Percentiles rank a stretch among this genome's conserved stretches.
Conservation (phyloP, 2,797 vertebrate genomes). For the Falco cherrug region DNA sequence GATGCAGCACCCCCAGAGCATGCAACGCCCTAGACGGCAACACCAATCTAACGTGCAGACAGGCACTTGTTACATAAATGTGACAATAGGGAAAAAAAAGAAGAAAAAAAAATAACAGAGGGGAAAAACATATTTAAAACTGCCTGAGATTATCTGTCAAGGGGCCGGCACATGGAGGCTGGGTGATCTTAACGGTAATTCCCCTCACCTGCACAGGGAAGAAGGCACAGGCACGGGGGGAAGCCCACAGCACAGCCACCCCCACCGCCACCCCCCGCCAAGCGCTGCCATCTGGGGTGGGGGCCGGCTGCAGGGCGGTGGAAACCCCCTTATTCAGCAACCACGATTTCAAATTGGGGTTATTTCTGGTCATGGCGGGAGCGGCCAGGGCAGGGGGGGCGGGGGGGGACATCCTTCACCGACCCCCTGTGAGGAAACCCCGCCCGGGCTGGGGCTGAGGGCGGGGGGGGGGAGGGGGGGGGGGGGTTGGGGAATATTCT, state of each 20-base stretch:
- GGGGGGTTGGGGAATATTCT: background rate
- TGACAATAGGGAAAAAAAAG: background rate
- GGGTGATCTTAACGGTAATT: background rate
- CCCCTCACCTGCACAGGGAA: background rate
- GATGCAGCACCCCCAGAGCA: slow-evolving; percentile 36
- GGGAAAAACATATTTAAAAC: background rate
- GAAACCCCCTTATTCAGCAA: background rate
- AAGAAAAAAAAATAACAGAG: background rate
- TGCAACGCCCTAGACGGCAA: slow-evolving; percentile 55
- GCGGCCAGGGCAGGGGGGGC: background rate
- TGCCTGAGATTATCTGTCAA: background rate
- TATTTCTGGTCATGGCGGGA: background rate
- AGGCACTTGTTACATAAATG: slow-evolving; percentile 63
- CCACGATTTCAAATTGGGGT: background rate
- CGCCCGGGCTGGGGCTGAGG: background rate
- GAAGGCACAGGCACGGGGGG: background rate
- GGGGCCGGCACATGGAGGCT: background rate
- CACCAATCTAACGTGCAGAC: background rate
- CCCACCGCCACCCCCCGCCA: too few species aligned
- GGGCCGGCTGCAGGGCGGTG: background rate
- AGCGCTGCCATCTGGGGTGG: background rate
- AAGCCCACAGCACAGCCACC: accelerated
- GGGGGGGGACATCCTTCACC: background rate
- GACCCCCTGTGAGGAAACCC: background rate
- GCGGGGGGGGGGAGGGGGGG: background rate